phyloP scores from a whole-genome alignment of 1,140 invertebrate species.

The Heliconius eleuchia region DNA sequence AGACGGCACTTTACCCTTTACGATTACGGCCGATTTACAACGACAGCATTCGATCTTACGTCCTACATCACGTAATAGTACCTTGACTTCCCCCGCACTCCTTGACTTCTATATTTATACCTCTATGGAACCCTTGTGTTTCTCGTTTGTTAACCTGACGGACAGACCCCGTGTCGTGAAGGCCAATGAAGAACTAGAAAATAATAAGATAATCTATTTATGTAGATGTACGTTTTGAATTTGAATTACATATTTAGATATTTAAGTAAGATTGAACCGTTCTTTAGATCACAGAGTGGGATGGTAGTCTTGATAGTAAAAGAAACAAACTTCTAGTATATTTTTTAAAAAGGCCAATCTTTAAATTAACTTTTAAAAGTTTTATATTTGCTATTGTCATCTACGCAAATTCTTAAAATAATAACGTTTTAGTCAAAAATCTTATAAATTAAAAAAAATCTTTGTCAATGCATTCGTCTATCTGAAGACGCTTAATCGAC shows the following conservation, averaged over 20 bases:
- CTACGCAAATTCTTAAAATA: too few species aligned
- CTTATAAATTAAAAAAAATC: too few species aligned
- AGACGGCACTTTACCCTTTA: conserved; percentile 37
- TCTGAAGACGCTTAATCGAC: too few species aligned
- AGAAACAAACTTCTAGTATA: neutral
- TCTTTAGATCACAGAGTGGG: neutral
- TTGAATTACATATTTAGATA: neutral
- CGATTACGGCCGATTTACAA: conserved; percentile 55
- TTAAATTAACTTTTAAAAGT: neutral
- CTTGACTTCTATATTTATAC: conserved; percentile 41
- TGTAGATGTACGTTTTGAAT: conserved; percentile 1
- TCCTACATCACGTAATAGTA: conserved; percentile 54
- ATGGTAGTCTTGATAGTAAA: conserved; percentile 8
- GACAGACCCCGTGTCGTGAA: conserved; percentile 57
- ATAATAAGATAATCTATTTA: conserved; percentile 1
- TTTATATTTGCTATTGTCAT: too few species aligned
- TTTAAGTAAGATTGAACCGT: neutral
- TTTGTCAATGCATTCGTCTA: too few species aligned
- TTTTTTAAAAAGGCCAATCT: neutral
- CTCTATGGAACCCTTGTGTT: conserved; percentile 19
- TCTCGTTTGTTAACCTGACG: conserved; percentile 48
- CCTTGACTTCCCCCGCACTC: conserved; percentile 26
- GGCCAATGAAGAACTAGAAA: conserved; percentile 6
- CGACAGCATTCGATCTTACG: conserved; percentile 66
- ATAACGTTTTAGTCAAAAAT: too few species aligned